Conservation (phyloP, 2,888 invertebrate species). For the Microchrysa polita region DNA sequence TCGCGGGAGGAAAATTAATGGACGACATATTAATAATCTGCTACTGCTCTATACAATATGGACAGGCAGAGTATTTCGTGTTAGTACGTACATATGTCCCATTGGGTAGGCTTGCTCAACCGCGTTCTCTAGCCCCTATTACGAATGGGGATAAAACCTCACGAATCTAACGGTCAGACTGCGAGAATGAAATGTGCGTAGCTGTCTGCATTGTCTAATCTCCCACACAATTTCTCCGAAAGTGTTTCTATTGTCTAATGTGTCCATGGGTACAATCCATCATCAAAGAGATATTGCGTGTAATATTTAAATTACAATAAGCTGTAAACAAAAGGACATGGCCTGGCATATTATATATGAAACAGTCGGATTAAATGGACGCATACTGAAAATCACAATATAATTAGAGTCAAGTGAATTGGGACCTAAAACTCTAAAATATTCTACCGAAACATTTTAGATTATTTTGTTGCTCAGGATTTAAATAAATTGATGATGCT, state of each 20-base stretch:
- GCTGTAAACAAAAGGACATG: constrained; percentile 31
- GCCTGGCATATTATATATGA: constrained; percentile 16
- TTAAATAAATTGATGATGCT: too few species aligned
- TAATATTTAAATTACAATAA: constrained; percentile 41
- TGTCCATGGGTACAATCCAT: constrained; percentile 2
- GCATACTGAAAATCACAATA: not conserved
- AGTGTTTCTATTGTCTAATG: not conserved
- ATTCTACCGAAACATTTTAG: too few species aligned
- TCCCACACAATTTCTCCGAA: constrained; percentile 2
- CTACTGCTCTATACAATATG: constrained; percentile 9
- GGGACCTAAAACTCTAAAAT: not conserved
- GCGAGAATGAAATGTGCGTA: not conserved
- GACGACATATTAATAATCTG: constrained; percentile 40
- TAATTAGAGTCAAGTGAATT: not conserved
- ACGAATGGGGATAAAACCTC: constrained; percentile 27
- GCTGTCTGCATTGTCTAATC: not conserved
- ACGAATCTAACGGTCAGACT: constrained; percentile 14
- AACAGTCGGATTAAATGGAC: not conserved
- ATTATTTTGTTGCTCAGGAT: too few species aligned
- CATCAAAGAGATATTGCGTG: constrained; percentile 31
- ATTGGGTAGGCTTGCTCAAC: not conserved
- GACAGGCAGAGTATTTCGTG: constrained; percentile 6
- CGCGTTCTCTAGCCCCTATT: not conserved
- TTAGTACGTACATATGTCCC: not conserved
- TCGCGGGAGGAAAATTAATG: constrained; percentile 39